A percentile compares a stretch with the other conserved stretches of the same genome.
These are phyloP conservation scores for Condylostylus longicornis DNA, from an alignment of 1,140 invertebrate genomes.

Conservation along the genomic window DNA sequence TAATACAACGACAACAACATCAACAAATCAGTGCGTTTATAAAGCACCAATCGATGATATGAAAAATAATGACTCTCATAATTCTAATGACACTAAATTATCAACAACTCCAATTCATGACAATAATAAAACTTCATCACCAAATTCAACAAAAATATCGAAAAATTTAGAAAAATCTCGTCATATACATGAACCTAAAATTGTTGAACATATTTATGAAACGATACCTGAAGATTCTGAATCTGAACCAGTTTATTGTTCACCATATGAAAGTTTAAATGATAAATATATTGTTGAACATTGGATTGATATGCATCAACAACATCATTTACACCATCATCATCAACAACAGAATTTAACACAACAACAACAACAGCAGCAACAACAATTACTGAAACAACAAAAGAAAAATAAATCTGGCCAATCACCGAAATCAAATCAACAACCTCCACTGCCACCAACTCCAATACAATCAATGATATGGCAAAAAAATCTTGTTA, in stretches of 20 bases:
- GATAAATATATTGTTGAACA: conserved; percentile 27
- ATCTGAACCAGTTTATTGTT: conserved; percentile 46
- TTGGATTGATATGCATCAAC: conserved; percentile 20
- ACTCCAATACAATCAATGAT: conserved; percentile 5
- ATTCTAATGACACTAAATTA: too few relatives aligned
- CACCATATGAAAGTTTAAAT: conserved; percentile 41
- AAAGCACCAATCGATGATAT: conserved; percentile 2
- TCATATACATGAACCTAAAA: background rate
- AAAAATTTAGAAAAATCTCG: background rate
- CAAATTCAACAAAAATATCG: background rate
- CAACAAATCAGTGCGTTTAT: background rate
- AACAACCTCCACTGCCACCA: conserved; percentile 19
- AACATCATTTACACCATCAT: conserved; percentile 25
- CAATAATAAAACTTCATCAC: background rate
- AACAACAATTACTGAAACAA: background rate
- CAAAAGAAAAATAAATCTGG: conserved; percentile 7
- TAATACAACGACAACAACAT: conserved; percentile 1
- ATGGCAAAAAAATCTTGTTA: background rate
- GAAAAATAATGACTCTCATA: too few relatives aligned
- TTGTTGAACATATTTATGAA: conserved; percentile 50
- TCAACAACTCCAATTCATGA: too few relatives aligned
- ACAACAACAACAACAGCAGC: conserved; percentile 4
- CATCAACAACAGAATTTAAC: conserved; percentile 22
- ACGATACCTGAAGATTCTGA: conserved; percentile 49
- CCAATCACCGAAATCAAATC: conserved; percentile 16